These are phyloP conservation scores for Atlantisia rogersi DNA, from an alignment of 2,113 vertebrate genomes.

Conservation along the genomic window DNA sequence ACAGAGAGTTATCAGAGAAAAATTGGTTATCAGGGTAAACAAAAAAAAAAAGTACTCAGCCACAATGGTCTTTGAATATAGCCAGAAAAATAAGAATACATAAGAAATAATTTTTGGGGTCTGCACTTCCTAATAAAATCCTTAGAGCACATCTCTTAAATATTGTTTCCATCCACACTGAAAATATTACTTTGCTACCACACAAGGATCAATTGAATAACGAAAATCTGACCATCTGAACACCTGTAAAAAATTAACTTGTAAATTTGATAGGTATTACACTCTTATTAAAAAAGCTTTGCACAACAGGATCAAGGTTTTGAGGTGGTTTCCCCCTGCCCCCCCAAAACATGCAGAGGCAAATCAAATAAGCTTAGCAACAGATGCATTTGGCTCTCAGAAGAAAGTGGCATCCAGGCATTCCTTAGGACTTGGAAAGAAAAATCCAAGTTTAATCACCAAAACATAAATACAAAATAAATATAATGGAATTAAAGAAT, in stretches of 20 bases:
- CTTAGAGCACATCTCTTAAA: background rate
- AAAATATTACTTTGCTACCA: background rate
- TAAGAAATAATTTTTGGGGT: background rate
- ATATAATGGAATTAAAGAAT: background rate
- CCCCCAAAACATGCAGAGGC: background rate
- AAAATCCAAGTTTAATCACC: fast-evolving
- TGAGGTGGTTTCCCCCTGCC: background rate
- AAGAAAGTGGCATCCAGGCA: background rate
- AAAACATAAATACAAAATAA: background rate
- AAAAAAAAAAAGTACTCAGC: background rate
- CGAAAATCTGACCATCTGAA: background rate
- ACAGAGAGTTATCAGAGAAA: background rate
- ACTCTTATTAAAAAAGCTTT: background rate
- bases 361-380: background rate
- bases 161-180: background rate
- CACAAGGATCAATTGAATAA: background rate
- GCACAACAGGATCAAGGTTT: background rate
- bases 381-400: background rate
- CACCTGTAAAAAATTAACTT: background rate
- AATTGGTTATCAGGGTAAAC: background rate
- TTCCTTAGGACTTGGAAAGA: background rate
- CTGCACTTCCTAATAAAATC: background rate
- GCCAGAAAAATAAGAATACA: background rate
- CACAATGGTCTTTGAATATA: background rate
- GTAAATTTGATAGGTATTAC: background rate